Evolutionary conservation across 2,888 invertebrate species (phyloP).

Genomic region (Xanthostigma xanthostigma): DNA sequence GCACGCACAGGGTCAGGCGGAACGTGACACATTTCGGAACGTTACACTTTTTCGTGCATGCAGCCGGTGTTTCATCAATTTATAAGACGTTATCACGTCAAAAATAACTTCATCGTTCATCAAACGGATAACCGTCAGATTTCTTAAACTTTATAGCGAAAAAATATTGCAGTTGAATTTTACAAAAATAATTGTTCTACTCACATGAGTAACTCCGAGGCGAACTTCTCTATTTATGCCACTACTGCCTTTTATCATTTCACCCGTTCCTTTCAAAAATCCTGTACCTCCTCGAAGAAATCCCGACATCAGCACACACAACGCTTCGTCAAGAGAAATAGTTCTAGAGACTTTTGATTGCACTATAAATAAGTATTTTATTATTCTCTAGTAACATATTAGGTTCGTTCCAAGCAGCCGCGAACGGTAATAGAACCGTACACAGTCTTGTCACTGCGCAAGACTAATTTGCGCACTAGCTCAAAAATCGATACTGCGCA

Average conservation of each 20-base stretch:
- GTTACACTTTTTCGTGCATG: no score
- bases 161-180: background rate
- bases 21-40: no score
- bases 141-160: background rate
- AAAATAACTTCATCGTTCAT: no score
- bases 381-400: background rate
- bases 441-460: no score
- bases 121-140: background rate
- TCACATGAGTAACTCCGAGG: constrained; percentile 92
- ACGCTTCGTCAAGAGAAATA: constrained; percentile 77
- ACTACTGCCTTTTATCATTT: constrained; percentile 90
- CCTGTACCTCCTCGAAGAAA: constrained; percentile 89
- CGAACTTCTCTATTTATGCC: constrained; percentile 90
- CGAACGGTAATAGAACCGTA: no score
- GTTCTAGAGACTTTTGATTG: constrained; percentile 48
- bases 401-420: no score
- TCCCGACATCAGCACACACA: constrained; percentile 83
- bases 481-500: no score
- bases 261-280: constrained; percentile 83
- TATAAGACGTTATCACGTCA: no score
- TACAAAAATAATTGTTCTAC: constrained; percentile 20
- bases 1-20: no score
- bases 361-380: constrained; percentile 25
- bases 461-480: no score
- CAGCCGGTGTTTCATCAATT: no score